These are phyloP conservation scores for Smittia sp. DNA, from an alignment of 2,888 invertebrate genomes.

Conservation along the genomic window DNA sequence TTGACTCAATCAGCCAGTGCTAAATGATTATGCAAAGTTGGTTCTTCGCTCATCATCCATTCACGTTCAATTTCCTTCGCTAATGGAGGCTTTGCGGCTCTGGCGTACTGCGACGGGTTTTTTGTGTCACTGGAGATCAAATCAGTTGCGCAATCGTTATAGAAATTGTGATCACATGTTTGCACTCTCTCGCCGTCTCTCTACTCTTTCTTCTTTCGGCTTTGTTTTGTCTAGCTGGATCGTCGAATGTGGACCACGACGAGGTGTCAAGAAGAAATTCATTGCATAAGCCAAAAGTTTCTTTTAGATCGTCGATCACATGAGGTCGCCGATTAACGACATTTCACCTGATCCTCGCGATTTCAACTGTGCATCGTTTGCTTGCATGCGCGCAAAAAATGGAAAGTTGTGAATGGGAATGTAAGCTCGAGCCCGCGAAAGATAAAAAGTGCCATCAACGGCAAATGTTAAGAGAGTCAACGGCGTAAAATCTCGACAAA, in stretches of 20 bases:
- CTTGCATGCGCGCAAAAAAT: neutral
- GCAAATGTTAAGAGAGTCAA: too few relatives aligned
- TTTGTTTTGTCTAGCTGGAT: constrained; percentile 1
- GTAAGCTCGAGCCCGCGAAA: neutral
- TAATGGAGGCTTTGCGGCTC: neutral
- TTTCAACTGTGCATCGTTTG: neutral
- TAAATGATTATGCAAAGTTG: neutral
- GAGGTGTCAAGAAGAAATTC: neutral
- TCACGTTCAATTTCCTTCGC: neutral
- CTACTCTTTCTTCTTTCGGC: neutral
- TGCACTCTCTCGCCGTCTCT: neutral
- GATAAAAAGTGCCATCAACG: too few relatives aligned
- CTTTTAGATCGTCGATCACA: neutral
- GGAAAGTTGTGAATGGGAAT: neutral
- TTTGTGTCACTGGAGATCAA: constrained; percentile 24
- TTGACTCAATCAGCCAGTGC: too few relatives aligned
- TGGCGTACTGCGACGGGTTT: constrained; percentile 1
- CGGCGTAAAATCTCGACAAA: too few relatives aligned
- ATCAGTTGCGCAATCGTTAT: constrained; percentile 7
- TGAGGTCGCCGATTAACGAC: neutral
- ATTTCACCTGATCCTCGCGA: neutral
- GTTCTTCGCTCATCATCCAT: neutral
- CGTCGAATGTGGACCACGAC: neutral
- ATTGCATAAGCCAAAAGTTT: neutral
- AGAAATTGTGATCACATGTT: neutral